phyloP scores from a whole-genome alignment of 2,113 vertebrate species.

The Ciconia stormi region DNA sequence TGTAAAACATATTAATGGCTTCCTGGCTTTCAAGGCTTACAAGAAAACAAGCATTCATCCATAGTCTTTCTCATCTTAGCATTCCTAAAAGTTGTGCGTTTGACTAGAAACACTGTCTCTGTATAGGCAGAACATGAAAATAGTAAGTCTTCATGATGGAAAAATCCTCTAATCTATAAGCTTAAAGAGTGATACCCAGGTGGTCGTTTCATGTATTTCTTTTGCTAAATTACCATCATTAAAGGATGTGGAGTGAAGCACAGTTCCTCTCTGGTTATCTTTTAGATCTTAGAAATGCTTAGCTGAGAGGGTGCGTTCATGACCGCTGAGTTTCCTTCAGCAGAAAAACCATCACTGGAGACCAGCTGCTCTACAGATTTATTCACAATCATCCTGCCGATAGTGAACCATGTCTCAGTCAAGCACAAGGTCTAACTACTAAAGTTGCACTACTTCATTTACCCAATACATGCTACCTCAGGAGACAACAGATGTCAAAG shows the following conservation, averaged over 20 bases:
- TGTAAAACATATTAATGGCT: background rate
- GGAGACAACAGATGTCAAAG: background rate
- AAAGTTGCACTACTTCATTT: background rate
- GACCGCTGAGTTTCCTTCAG: background rate
- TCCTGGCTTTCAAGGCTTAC: background rate
- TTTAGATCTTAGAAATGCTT: background rate
- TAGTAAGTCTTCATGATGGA: background rate
- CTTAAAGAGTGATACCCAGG: background rate
- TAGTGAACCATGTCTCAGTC: background rate
- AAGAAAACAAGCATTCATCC: background rate
- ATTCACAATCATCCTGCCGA: fast-evolving
- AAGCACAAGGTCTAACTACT: background rate
- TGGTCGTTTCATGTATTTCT: background rate
- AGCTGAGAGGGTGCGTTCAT: background rate
- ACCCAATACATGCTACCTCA: background rate
- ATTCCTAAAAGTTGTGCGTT: background rate
- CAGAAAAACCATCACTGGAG: background rate
- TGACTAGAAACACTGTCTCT: background rate
- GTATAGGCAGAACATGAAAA: background rate
- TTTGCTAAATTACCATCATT: background rate
- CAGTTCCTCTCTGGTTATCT: background rate
- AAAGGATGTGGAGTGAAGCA: background rate
- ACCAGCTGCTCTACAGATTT: background rate
- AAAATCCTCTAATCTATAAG: background rate
- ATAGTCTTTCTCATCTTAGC: background rate